Evolutionary conservation across 2,797 vertebrate species (phyloP).

Genomic region (Gila robusta): DNA sequence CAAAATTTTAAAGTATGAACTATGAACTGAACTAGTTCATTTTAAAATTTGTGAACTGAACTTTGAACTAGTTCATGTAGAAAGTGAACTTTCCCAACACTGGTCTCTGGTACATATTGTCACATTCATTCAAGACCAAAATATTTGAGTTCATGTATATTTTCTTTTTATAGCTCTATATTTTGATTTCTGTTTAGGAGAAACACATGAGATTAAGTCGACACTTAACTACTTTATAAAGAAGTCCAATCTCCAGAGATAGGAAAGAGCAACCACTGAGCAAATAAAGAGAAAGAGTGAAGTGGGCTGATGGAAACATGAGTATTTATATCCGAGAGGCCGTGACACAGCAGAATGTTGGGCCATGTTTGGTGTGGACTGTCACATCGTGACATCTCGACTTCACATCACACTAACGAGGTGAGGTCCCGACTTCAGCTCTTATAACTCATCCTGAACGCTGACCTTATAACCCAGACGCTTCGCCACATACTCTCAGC

Average conservation of each 20-base stretch:
- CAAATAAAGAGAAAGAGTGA: constrained; percentile 24
- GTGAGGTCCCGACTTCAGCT: constrained; percentile 61
- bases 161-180: neutral
- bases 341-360: constrained; percentile 66
- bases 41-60: too few relatives aligned
- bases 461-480: constrained; percentile 41
- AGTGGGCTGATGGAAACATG: constrained; percentile 23
- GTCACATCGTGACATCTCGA: constrained; percentile 68
- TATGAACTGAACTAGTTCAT: too few relatives aligned
- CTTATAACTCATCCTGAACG: constrained; percentile 53
- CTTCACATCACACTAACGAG: constrained; percentile 67
- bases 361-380: constrained; percentile 53
- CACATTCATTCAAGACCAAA: neutral
- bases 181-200: neutral
- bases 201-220: neutral
- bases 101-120: too few relatives aligned
- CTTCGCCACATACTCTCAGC: constrained; percentile 50
- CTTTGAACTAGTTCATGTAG: too few relatives aligned
- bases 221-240: neutral
- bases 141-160: neutral
- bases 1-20: too few relatives aligned
- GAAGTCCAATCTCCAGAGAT: neutral
- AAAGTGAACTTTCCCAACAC: too few relatives aligned
- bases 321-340: constrained; percentile 46
- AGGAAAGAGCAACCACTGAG: constrained; percentile 10